Percentiles rank a stretch among this genome's conserved stretches.
These are phyloP conservation scores for Oxycera nigricornis DNA, from an alignment of 2,888 invertebrate genomes.

Conservation along the genomic window DNA sequence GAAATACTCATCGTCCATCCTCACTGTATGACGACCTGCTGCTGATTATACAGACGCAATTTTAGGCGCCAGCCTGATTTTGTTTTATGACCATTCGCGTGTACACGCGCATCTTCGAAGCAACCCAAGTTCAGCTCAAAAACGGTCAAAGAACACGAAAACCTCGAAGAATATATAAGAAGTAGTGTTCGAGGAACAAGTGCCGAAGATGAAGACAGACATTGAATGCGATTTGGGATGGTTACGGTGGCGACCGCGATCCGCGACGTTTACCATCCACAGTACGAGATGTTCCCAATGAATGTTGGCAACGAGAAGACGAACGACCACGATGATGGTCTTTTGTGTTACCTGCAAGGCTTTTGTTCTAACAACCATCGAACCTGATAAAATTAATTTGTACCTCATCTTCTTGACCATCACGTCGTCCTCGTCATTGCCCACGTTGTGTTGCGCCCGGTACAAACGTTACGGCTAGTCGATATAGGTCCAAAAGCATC, in stretches of 20 bases:
- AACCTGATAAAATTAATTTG: conserved; percentile 46
- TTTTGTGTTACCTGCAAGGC: conserved; percentile 32
- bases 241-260: not conserved
- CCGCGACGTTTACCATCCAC: conserved; percentile 7
- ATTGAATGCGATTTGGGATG: conserved; percentile 1
- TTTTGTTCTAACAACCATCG: conserved; percentile 39
- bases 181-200: not conserved
- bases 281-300: not conserved
- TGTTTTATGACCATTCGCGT: conserved; percentile 17
- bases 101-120: conserved; percentile 26
- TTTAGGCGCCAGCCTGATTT: conserved; percentile 41
- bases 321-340: conserved; percentile 5
- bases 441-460: not conserved
- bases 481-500: not conserved
- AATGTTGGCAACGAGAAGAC: too few species aligned
- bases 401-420: conserved; percentile 39
- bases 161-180: not conserved
- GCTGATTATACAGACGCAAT: conserved; percentile 36
- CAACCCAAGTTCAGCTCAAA: not conserved
- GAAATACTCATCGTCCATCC: too few species aligned
- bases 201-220: conserved; percentile 4
- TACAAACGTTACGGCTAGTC: not conserved
- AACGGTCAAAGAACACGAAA: not conserved
- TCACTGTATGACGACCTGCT: too few species aligned
- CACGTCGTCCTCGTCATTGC: not conserved